Evolutionary conservation across 1,140 invertebrate species (phyloP).

Genomic region (Orchesella cincta): DNA sequence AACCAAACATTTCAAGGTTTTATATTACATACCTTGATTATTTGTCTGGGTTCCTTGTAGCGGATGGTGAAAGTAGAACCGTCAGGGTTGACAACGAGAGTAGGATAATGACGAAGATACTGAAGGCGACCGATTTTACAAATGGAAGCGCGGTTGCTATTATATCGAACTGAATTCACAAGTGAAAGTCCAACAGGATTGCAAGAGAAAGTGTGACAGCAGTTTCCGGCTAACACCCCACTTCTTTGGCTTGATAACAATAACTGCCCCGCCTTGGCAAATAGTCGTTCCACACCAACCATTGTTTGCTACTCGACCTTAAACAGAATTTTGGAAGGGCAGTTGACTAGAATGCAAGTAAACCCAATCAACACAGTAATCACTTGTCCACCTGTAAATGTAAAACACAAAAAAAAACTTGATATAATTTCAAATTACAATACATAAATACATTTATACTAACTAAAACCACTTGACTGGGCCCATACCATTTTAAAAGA

Average conservation of each 20-base stretch:
- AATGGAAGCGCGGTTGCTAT: slow-evolving; percentile 60
- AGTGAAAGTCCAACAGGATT: background rate
- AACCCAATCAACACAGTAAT: too few species aligned
- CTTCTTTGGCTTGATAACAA: background rate
- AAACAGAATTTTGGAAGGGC: too few species aligned
- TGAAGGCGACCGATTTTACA: slow-evolving; percentile 69
- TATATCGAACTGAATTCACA: slow-evolving; percentile 2
- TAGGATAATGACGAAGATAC: slow-evolving; percentile 74
- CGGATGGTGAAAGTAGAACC: slow-evolving; percentile 79
- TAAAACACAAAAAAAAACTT: too few species aligned
- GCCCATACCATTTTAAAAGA: too few species aligned
- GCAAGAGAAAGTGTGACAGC: background rate
- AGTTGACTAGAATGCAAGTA: too few species aligned
- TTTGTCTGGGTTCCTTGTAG: slow-evolving; percentile 78
- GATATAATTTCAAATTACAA: too few species aligned
- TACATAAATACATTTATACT: too few species aligned
- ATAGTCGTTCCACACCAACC: background rate
- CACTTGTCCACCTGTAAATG: too few species aligned
- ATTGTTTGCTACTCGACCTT: slow-evolving; percentile 14
- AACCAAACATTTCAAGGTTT: slow-evolving; percentile 2
- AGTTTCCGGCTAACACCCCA: too few species aligned
- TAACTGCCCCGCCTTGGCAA: slow-evolving; percentile 15
- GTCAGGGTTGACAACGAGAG: slow-evolving; percentile 73
- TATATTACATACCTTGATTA: slow-evolving; percentile 69
- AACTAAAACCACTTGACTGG: too few species aligned